Evolutionary conservation across 92 coral and sea anemone genomes (phyloP).

Genomic region (Actinostola sp.): DNA sequence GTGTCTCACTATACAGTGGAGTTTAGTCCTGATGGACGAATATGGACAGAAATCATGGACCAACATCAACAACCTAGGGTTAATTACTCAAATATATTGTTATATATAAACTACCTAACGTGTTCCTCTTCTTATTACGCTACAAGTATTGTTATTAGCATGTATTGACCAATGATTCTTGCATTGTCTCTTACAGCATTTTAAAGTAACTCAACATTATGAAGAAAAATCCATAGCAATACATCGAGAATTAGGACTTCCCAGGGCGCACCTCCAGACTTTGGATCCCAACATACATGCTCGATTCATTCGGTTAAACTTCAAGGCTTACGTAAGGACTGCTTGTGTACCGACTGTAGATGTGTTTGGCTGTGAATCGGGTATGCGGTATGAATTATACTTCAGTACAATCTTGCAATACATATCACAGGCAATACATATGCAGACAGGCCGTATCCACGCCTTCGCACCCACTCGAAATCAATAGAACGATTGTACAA

Average conservation of each 20-base stretch:
- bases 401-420: constrained; percentile 2
- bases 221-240: constrained; percentile 6
- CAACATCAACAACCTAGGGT: constrained; percentile 66
- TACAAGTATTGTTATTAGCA: no score
- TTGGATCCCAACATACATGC: constrained; percentile 77
- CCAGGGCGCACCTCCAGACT: constrained; percentile 74
- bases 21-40: constrained; percentile 78
- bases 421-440: no score
- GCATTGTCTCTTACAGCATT: constrained; percentile 29
- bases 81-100: background rate
- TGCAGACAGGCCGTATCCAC: no score
- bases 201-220: constrained; percentile 32
- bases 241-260: constrained; percentile 9
- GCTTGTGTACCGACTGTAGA: constrained; percentile 53
- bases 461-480: no score
- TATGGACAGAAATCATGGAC: constrained; percentile 72
- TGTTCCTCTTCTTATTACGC: no score
- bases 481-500: no score
- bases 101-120: background rate
- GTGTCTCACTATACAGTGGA: constrained; percentile 80
- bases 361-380: constrained; percentile 77
- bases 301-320: constrained; percentile 64
- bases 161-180: no score
- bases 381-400: constrained; percentile 23
- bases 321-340: constrained; percentile 42